Evolutionary conservation across 2,888 invertebrate genomes (phyloP), one percentile per base, ranked within the genome.

Genomic region (Drosophila affinis): DNA sequence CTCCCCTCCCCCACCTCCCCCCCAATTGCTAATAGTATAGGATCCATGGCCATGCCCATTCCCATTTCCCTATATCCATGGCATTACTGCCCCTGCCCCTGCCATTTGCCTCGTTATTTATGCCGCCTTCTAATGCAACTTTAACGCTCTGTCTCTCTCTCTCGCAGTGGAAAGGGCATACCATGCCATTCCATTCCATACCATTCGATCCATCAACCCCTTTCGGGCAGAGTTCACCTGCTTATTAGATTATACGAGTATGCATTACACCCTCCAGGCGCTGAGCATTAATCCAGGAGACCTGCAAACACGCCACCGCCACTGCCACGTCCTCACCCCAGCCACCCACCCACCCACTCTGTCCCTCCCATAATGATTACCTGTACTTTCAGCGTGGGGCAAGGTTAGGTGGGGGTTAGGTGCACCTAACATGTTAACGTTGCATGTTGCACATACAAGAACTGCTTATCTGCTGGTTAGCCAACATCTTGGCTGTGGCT

Each of bases 371-470:
- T 56, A 46, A 52, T 78, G 81, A 76, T 87, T 81, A 76, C 78
- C 47, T 10, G 56, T 48, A 58, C 52, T 48, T 56, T 21, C 21
- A 3, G 21, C 21, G 21, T 21, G 21, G 21, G 3, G 21, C 21
- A 21, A 21, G 21, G 21, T 0, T n/a, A n/a, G n/a, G n/a, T n/a
- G n/a, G 10, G 39, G 14, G 48, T 7, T 24, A 5, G 51, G 56
- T 68, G 78, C 67, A 59, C 72, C 81, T 75, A 80, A 88, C 87
- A 84, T 84, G 83, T 88, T 83, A 72, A 83, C 71, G 80, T 84
- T 84, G 83, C 83, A 84, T 84, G 88, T 84, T 84, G 81, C 84
- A 83, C 75, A 79, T 76, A 74, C 71, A 68, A 52, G 58, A 67
- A 54, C 62, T 61, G 78, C 88, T 84, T 84, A 84, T 84, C 88